Base-by-base conservation (phyloP, 2,888 invertebrate species). In the Chrysotoxum bicinctum region DNA sequence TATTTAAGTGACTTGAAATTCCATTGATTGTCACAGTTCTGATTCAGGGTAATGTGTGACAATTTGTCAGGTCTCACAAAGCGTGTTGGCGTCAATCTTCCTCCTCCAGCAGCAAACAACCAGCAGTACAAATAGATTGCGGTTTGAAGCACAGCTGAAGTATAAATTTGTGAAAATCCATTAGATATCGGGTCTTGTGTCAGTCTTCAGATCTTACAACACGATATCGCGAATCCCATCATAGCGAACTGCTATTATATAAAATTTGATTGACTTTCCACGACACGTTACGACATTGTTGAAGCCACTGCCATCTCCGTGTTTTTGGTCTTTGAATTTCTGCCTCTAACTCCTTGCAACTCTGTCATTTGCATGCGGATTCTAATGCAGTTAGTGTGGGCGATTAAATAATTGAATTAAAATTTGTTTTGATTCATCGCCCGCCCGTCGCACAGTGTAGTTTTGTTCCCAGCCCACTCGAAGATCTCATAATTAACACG, bases 201-300 rank as follows among this genome's bases (percentile, higher is more conserved):
- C 74, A 69, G 37, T 77, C 43, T 10, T 19, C 21, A 32, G 45
- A 68, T 74, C 50, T 45, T 26, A 54, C 45, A n/a, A 50, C 58
- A 35, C 52, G 48, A 73, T 74, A 73, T 69, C 66, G 58, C 73
- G 40, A 48, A 69, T 69, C 78, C 69, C 79, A 83, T 79, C 54
- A 37, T 40, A 69, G 32, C 14, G 35, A 56, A 64, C 32, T 74
- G 54, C 50, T 69, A 64, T 69, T 50, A 50, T 72, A 50, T 72
- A 79, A 64, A 52, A 43, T 84, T 78, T 79, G 79, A 84, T 84
- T 84, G 83, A 79, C 79, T 84, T 84, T 75, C 74, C 74, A 74
- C 58, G 70, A 52, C 26, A 70, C 74, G 43, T 69, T 79, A 64
- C 70, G 74, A 75, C 58, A 74, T 81, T 56, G 50, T 56, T 48